Conservation (phyloP, 2,888 invertebrate species). For the Eumerus sabulonum region DNA sequence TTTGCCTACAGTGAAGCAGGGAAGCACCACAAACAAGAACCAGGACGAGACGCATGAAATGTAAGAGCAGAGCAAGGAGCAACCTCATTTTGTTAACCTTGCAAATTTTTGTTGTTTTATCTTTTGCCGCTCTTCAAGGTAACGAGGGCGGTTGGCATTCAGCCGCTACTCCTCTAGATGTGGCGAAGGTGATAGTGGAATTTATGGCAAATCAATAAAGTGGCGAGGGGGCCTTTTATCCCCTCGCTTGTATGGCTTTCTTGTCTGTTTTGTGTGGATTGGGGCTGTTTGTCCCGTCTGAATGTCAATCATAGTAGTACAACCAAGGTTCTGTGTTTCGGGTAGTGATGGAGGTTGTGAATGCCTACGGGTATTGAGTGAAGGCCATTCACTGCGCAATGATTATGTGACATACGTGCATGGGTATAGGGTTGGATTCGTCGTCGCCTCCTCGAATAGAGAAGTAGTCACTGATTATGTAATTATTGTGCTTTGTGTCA, state of each 20-base stretch:
- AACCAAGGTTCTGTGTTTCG: conserved; percentile 36
- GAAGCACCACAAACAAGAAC: too few relatives aligned
- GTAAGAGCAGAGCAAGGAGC: too few relatives aligned
- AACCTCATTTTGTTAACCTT: conserved; percentile 47
- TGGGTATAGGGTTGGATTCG: too few relatives aligned
- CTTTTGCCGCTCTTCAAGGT: conserved; percentile 54
- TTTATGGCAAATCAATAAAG: conserved; percentile 62
- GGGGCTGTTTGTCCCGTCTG: conserved; percentile 48
- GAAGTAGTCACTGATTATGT: conserved; percentile 49
- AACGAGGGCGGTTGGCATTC: conserved; percentile 4
- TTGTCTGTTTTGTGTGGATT: conserved; percentile 15
- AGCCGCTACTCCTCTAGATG: neutral
- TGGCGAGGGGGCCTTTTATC: conserved; percentile 21
- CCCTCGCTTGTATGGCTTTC: conserved; percentile 50
- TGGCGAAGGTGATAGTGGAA: conserved; percentile 38
- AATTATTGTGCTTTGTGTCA: conserved; percentile 34
- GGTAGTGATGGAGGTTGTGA: conserved; percentile 2
- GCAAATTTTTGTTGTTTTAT: conserved; percentile 60
- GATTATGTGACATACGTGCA: conserved; percentile 44
- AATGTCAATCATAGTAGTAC: conserved; percentile 56
- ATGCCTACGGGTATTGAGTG: conserved; percentile 31
- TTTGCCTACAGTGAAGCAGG: neutral
- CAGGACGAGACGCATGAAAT: too few relatives aligned
- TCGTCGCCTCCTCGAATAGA: too few relatives aligned
- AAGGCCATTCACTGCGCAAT: conserved; percentile 63